Evolutionary conservation across 2,113 vertebrate genomes (phyloP), one percentile per base, ranked within the genome.

Genomic region (Ammodytes dubius): DNA sequence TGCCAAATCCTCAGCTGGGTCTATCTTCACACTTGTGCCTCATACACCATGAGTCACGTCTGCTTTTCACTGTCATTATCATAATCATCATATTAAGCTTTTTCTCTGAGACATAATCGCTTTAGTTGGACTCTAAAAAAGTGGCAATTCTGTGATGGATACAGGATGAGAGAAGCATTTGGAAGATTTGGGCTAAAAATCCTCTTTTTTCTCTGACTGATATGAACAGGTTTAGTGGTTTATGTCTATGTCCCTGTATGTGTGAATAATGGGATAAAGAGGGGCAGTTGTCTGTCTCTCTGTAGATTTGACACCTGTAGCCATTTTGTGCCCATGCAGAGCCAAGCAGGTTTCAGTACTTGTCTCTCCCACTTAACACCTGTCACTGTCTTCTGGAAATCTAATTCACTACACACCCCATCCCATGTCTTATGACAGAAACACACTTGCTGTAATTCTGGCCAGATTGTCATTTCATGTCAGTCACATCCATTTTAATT

Each of bases 51-150:
- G 57, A 71, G 57, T 60, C 80, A 19, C 7, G 58, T 79, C 81
- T 79, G 68, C 67, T 60, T 87, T 58, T 65, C 35, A 49, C 80
- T 19, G 47, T 85, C 76, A 90, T 87, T 74, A 91, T 76, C 79
- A 74, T 73, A 81, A 88, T 89, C 82, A 75, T 86, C 78, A 81
- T 70, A 84, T 85, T 70, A 78, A 19, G 19, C 70, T 72, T 90
- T 57, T 71, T 79, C 68, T 86, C 76, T 82, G 80, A 84, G 78
- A 81, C 57, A 77, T 79, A 77, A 90, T 86, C 54, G 66, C 73
- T 82, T 82, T 87, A 91, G 89, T 88, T 91, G 67, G 76, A 85
- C 74, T 13, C 77, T 77, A 65, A 70, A 92, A 88, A 78, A 54
- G 19, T 27, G 50, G 64, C 60, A 56, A 59, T 82, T 90, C 74